Conservation (phyloP, 1,140 invertebrate species). For the Caerostris darwini region DNA sequence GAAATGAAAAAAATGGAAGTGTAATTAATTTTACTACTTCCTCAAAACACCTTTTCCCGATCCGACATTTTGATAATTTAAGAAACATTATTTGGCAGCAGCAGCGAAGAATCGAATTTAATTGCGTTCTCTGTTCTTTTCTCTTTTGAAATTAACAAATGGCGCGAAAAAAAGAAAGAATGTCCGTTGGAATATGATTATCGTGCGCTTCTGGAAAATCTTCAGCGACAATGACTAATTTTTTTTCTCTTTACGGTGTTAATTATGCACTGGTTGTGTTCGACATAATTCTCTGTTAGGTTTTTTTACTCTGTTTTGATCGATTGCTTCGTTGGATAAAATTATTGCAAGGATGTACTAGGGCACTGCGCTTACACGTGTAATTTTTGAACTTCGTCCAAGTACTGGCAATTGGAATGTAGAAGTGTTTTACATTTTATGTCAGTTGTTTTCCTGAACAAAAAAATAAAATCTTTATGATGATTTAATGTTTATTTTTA, state of each 20-base stretch:
- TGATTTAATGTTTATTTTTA: too few species aligned
- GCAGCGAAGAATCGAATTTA: background rate
- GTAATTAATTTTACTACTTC: background rate
- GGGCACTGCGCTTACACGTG: background rate
- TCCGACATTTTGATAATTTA: background rate
- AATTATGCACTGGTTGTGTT: slow-evolving; percentile 15
- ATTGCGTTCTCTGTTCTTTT: background rate
- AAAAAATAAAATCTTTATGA: too few species aligned
- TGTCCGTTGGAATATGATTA: background rate
- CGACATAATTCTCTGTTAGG: background rate
- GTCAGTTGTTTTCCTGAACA: too few species aligned
- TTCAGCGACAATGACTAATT: background rate
- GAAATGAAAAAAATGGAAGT: background rate
- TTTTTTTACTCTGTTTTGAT: background rate
- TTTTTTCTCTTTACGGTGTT: background rate
- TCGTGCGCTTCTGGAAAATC: background rate
- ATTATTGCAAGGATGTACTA: background rate
- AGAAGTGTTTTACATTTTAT: background rate
- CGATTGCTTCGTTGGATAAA: background rate
- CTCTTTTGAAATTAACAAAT: background rate
- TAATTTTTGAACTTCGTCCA: background rate
- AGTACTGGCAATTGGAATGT: background rate
- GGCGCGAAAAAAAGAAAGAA: background rate
- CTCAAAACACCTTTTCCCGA: background rate
- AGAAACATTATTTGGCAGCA: background rate